Conservation (phyloP, 1,140 invertebrate species). For the Tetranychus cinnabarinus region DNA sequence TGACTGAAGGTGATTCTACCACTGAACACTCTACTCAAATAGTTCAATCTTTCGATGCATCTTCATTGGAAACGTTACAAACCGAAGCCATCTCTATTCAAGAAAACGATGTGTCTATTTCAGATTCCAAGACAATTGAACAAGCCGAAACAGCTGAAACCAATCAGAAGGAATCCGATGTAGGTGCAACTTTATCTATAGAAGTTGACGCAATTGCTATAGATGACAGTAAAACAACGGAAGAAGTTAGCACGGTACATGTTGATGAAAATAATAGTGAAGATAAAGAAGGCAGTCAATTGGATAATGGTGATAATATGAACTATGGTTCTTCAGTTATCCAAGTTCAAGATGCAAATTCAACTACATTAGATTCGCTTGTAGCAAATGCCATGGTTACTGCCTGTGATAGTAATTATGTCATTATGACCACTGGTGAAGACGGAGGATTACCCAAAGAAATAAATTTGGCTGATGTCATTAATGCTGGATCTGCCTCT, state of each 20-base stretch:
- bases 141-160: neutral
- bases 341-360: conserved; percentile 3
- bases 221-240: too few relatives aligned
- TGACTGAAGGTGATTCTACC: neutral
- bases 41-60: conserved; percentile 4
- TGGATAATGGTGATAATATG: neutral
- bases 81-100: neutral
- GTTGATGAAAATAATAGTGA: neutral
- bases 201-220: neutral
- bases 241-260: too few relatives aligned
- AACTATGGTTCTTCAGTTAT: neutral
- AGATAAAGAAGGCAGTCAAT: neutral
- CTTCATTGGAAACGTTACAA: neutral
- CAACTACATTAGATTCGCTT: neutral
- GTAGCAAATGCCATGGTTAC: neutral
- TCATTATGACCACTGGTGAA: conserved; percentile 3
- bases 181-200: neutral
- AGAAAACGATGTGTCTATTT: neutral
- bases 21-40: neutral
- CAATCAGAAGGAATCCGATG: neutral
- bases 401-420: neutral
- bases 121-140: neutral
- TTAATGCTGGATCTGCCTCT: neutral
- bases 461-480: conserved; percentile 1
- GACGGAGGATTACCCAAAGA: neutral